Percentiles rank a stretch among this genome's conserved stretches.
These are phyloP conservation scores for Cuniculus paca DNA, from an alignment of 2,797 vertebrate genomes.

Conservation along the genomic window DNA sequence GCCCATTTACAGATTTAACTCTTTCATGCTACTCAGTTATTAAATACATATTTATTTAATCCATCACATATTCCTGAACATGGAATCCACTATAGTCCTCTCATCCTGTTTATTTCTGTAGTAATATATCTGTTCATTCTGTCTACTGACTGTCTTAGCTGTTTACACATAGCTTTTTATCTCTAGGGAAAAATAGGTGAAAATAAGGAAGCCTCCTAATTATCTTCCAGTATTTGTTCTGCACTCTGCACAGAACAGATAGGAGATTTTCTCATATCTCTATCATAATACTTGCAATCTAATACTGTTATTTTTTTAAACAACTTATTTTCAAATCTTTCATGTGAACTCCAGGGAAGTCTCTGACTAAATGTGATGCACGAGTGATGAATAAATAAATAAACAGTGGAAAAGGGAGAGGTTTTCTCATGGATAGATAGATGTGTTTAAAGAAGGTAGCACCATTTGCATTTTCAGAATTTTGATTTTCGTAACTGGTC, in stretches of 20 bases:
- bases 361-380: conserved; percentile 9
- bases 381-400: conserved; percentile 4
- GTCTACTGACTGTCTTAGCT: background rate
- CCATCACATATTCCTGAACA: background rate
- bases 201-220: conserved; percentile 5
- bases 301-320: conserved; percentile 26
- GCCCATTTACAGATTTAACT: background rate
- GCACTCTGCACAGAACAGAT: background rate
- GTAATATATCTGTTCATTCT: background rate
- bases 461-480: background rate
- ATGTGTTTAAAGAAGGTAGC: background rate
- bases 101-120: background rate
- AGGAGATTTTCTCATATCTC: background rate
- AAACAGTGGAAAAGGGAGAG: background rate
- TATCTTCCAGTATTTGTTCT: conserved; percentile 15
- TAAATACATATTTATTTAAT: background rate
- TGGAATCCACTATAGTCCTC: background rate
- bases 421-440: background rate
- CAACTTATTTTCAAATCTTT: conserved; percentile 54
- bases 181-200: background rate
- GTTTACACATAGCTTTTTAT: background rate
- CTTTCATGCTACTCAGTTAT: background rate
- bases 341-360: background rate
- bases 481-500: conserved; percentile 16
- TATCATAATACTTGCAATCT: conserved; percentile 18